These are phyloP conservation scores for Campopleginae sp. DNA, from an alignment of 2,888 invertebrate genomes.

Conservation along the genomic window DNA sequence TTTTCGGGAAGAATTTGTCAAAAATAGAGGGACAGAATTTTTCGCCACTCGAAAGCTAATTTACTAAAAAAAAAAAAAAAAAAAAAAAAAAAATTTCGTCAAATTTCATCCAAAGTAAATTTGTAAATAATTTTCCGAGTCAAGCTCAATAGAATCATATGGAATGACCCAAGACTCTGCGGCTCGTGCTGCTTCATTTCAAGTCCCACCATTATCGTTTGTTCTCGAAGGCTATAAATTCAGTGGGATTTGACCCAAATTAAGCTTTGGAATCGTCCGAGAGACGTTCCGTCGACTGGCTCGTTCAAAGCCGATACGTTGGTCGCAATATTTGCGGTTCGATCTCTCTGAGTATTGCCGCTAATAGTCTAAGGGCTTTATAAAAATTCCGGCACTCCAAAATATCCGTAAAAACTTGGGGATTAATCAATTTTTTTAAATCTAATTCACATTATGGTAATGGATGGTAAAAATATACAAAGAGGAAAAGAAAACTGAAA, in stretches of 20 bases:
- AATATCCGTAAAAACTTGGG: neutral
- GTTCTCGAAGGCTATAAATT: slow-evolving; percentile 38
- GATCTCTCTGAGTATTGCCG: neutral
- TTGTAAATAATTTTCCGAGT: neutral
- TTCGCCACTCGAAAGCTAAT: too few relatives aligned
- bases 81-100: neutral
- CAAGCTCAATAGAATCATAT: neutral
- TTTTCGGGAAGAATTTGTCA: too few relatives aligned
- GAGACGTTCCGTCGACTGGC: neutral
- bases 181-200: neutral
- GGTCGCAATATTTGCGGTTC: neutral
- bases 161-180: neutral
- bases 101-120: neutral
- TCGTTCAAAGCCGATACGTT: neutral
- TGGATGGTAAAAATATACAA: neutral
- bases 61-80: too few relatives aligned
- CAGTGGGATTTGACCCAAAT: slow-evolving; percentile 60
- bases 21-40: too few relatives aligned
- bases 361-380: neutral
- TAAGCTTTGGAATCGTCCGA: slow-evolving; percentile 44
- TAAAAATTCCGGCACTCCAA: neutral
- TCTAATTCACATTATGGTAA: neutral
- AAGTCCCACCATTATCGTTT: slow-evolving; percentile 23
- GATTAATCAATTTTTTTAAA: neutral
- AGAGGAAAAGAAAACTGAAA: neutral